Evolutionary conservation across 2,113 vertebrate species (phyloP), one percentile per base, ranked within the genome.

Genomic region (Urocolius indicus): DNA sequence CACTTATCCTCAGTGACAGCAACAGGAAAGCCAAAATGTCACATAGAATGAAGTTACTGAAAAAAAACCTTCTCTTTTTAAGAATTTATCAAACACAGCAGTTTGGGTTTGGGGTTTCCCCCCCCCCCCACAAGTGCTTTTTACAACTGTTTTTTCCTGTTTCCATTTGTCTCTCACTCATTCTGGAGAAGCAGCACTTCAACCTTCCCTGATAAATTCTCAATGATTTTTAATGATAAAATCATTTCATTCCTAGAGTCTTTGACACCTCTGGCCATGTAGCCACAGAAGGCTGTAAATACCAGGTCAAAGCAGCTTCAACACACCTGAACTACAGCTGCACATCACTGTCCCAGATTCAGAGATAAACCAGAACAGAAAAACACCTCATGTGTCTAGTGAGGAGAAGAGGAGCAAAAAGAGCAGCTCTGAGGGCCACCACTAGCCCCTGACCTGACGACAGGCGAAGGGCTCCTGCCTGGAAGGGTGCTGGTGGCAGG

Each of bases 371-470:
- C 3, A 26, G 79, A 38, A 36, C 14, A 5, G 13, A 26, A 36
- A 62, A 38, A 7, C 32, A n/a, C 17, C 30, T 62, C 1, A 1
- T 2, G 7, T 3, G 17, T 10, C 16, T 34, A 41, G 27, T 1
- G 41, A 73, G 22, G 83, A 54, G 45, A 24, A 59, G 13, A 32
- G 63, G 36, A 59, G 58, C 79, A 52, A 67, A 34, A 23, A 49
- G 63, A 59, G 43, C 58, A 80, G 58, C 36, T 27, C 19, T 2
- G 7, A 16, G 5, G 1, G 2, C 17, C 36, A 32, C 65, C 36
- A 8, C 13, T 13, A 19, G 34, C 3, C 34, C 67, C 16, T 1
- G 4, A 10, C 29, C 36, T n/a, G 57, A 6, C n/a, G 27, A 5
- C 0, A 15, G n/a, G 48, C 20, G n/a, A 10, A 54, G 4, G n/a